Percentiles rank a stretch among this genome's conserved stretches.
phyloP scores from a whole-genome alignment of 2,113 vertebrate genomes.

The Mastomys natalensis region DNA sequence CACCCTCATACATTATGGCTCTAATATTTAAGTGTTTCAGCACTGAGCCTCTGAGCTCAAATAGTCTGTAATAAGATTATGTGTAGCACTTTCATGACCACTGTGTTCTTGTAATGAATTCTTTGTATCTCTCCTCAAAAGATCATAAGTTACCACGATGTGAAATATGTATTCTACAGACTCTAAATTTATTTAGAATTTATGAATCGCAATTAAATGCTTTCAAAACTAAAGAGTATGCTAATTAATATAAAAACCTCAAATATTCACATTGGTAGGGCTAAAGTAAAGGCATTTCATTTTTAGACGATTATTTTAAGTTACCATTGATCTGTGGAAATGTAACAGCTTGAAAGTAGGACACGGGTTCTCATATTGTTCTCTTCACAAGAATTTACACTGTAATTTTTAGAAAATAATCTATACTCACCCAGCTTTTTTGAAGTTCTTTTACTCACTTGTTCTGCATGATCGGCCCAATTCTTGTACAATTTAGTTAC shows the following conservation, averaged over 20 bases:
- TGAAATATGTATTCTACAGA: not conserved
- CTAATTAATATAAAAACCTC: not conserved
- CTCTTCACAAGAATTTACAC: not conserved
- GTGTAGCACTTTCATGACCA: not conserved
- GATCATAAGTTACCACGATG: accelerated
- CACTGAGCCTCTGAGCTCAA: accelerated
- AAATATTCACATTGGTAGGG: not conserved
- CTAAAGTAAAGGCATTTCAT: not conserved
- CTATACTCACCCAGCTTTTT: not conserved
- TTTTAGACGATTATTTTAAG: slow-evolving; percentile 22
- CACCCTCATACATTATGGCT: not conserved
- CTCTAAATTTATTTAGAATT: not conserved
- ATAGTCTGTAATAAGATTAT: not conserved
- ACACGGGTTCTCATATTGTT: not conserved
- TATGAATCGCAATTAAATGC: not conserved
- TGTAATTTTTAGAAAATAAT: not conserved
- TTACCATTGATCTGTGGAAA: not conserved
- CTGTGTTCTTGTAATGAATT: not conserved
- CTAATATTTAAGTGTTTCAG: not conserved
- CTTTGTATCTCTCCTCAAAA: not conserved
- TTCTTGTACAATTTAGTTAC: not conserved
- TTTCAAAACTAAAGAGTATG: not conserved
- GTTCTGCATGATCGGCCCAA: too few species aligned
- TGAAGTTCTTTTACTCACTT: not conserved
- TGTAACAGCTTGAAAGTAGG: not conserved